These are phyloP conservation scores for Calliscelio sp. DNA, from an alignment of 2,888 invertebrate genomes.

Conservation along the genomic window DNA sequence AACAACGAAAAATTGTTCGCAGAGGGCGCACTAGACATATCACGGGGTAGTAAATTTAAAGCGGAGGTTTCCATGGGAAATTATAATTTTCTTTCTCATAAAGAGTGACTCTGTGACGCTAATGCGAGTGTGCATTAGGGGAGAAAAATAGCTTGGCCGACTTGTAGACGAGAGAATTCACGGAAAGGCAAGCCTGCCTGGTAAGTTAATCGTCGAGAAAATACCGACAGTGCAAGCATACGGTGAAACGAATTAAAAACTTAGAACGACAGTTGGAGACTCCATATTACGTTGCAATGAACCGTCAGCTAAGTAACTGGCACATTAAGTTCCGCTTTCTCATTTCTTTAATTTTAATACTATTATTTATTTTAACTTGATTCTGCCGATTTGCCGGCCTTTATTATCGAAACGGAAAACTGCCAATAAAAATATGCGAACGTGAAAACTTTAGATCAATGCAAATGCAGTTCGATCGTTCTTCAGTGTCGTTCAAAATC, in stretches of 20 bases:
- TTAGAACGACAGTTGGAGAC: constrained; percentile 60
- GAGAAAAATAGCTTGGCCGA: constrained; percentile 73
- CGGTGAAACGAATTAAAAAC: constrained; percentile 72
- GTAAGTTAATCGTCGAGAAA: constrained; percentile 76
- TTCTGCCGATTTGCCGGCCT: neutral
- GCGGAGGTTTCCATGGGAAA: constrained; percentile 71
- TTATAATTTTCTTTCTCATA: constrained; percentile 75
- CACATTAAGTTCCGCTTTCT: neutral
- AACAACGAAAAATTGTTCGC: too few relatives aligned
- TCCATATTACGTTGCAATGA: constrained; percentile 52
- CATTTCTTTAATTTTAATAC: neutral
- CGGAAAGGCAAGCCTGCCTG: constrained; percentile 63
- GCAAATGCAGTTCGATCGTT: too few relatives aligned
- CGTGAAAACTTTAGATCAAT: too few relatives aligned
- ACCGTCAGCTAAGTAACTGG: constrained; percentile 41
- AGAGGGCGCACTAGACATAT: constrained; percentile 67
- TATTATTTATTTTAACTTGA: constrained; percentile 1
- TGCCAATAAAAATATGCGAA: too few relatives aligned
- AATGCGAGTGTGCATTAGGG: constrained; percentile 76
- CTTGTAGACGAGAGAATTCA: constrained; percentile 69
- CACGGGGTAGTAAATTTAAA: constrained; percentile 70
- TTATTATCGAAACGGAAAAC: too few relatives aligned
- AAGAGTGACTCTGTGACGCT: constrained; percentile 73
- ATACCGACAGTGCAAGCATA: constrained; percentile 68
- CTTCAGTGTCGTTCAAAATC: neutral